phyloP scores from a whole-genome alignment of 2,797 vertebrate species.

The Sebastes itinus region DNA sequence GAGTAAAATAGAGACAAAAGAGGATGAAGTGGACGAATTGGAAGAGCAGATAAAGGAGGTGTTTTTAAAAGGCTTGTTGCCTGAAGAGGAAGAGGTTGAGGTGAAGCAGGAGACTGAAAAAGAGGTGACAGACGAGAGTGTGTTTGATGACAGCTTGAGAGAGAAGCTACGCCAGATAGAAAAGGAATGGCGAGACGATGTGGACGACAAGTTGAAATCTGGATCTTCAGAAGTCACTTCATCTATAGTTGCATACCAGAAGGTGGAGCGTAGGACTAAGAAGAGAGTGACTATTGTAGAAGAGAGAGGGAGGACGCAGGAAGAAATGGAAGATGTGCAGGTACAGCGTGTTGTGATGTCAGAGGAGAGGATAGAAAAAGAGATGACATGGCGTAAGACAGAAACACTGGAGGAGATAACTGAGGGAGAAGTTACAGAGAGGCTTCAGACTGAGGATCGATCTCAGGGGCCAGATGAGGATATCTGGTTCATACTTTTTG shows the following conservation, averaged over 20 bases:
- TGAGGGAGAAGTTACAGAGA: constrained; percentile 3
- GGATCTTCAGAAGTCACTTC: background rate
- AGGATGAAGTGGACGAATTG: constrained; percentile 64
- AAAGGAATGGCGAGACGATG: constrained; percentile 46
- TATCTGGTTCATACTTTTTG: constrained; percentile 74
- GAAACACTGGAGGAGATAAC: constrained; percentile 9
- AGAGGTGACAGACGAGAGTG: background rate
- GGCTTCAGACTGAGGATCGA: background rate
- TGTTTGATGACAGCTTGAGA: constrained; percentile 31
- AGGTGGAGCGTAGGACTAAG: constrained; percentile 22
- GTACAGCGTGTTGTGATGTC: background rate
- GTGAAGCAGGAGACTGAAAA: constrained; percentile 5
- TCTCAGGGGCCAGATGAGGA: constrained; percentile 45
- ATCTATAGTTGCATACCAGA: constrained; percentile 30
- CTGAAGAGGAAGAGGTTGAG: constrained; percentile 50
- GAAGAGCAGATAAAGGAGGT: constrained; percentile 74
- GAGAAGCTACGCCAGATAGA: constrained; percentile 47
- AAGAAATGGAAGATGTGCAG: background rate
- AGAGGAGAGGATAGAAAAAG: constrained; percentile 19
- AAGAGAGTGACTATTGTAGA: constrained; percentile 50
- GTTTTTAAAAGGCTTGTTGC: constrained; percentile 72
- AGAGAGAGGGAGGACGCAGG: constrained; percentile 7
- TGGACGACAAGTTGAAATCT: constrained; percentile 30
- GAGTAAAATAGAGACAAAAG: background rate
- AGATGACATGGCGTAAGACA: background rate